Evolutionary conservation across 2,113 vertebrate species (phyloP).

Genomic region (Mesocricetus auratus): DNA sequence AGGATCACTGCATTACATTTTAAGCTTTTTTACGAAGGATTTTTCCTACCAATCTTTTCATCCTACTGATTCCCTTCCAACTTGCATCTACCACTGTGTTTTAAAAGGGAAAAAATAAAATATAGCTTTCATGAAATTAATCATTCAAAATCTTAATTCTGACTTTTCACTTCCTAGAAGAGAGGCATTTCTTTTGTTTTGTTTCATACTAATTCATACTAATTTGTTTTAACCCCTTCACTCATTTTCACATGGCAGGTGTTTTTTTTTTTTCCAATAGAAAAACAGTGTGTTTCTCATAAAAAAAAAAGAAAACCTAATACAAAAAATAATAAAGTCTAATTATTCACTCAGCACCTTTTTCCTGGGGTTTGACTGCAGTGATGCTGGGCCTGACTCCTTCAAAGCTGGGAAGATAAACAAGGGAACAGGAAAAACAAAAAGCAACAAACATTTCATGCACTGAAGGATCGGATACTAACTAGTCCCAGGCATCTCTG

Average conservation of each 20-base stretch:
- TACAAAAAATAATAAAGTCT: background rate
- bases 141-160: constrained; percentile 35
- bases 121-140: constrained; percentile 13
- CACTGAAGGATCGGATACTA: background rate
- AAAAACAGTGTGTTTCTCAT: background rate
- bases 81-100: background rate
- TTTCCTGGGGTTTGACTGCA: background rate
- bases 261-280: background rate
- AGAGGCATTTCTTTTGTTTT: background rate
- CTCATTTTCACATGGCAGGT: background rate
- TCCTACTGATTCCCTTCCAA: background rate
- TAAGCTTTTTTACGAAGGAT: background rate
- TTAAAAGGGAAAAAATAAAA: background rate
- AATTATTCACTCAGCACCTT: background rate
- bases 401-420: background rate
- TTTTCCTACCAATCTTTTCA: background rate
- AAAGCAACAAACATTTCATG: background rate
- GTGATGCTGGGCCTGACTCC: background rate
- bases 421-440: background rate
- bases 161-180: background rate
- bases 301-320: background rate
- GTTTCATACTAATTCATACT: background rate
- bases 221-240: background rate
- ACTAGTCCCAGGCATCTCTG: background rate
- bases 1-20: background rate